Evolutionary conservation across 1,140 invertebrate species (phyloP), one percentile per base, ranked within the genome.

Genomic region (Oryctes rhinoceros): DNA sequence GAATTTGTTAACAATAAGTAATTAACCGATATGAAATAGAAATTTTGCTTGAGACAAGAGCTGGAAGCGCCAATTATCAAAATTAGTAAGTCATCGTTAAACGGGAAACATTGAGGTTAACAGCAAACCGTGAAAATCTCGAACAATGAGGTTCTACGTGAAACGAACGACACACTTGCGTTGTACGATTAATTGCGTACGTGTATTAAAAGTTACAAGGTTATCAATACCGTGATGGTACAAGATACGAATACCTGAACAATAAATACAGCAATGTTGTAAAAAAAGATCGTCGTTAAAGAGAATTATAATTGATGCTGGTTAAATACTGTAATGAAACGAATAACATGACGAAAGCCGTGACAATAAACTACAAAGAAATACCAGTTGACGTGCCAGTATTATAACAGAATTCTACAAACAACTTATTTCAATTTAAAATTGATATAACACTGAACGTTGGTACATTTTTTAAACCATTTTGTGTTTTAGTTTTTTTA

Each of bases 21-120:
- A 53, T 53, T 53, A 53, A n/a, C 49, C 49, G 49, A n/a, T 53
- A 53, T 53, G 13, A 15, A 53, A 53, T 53, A 53, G 49, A 53
- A 53, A 53, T 53, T 53, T 15, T 13, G 6, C 3, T 4, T 53
- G 9, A 13, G 49, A 53, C n/a, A 11, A n/a, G 49, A 53, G 4
- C 7, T 53, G 49, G 4, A n/a, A 53, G 49, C 11, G 49, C n/a
- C 7, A 53, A 53, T n/a, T n/a, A 53, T 53, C 49, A 53, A 53
- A 53, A 13, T n/a, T 10, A 53, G n/a, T 53, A 53, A 53, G 49
- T 53, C 49, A 53, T 53, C 49, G n/a, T 53, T 53, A n/a, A 53
- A 13, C 49, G 49, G 49, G 13, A 15, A 53, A 53, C 13, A 53
- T 53, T 53, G 49, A 53, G 49, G 49, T 53, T 53, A 53, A 53